Conservation (phyloP, 1,140 invertebrate species). For the Ylistrum balloti region DNA sequence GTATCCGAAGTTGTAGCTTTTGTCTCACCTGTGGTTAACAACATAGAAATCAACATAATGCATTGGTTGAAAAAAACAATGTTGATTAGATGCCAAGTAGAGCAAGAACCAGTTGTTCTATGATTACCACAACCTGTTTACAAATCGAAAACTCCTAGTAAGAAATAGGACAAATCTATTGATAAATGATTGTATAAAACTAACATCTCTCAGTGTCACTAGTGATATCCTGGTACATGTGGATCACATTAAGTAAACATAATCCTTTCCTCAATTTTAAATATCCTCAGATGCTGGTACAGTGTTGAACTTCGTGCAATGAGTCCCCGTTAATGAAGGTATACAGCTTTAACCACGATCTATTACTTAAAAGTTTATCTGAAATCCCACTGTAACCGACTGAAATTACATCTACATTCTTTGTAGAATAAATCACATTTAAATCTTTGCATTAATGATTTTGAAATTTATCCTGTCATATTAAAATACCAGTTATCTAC, state of each 20-base stretch:
- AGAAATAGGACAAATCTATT: not conserved
- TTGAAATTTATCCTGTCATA: slow-evolving; percentile 8
- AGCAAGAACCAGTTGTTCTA: not conserved
- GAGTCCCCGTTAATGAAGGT: not conserved
- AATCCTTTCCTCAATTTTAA: not conserved
- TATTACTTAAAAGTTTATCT: not conserved
- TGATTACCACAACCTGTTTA: not conserved
- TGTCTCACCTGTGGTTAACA: slow-evolving; percentile 3
- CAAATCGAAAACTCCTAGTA: not conserved
- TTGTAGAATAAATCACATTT: slow-evolving; percentile 9
- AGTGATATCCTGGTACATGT: not conserved
- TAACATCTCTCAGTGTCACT: not conserved
- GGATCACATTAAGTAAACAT: not conserved
- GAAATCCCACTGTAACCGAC: not conserved
- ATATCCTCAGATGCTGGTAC: not conserved
- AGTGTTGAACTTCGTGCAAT: not conserved
- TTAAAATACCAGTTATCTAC: not conserved
- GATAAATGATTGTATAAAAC: not conserved
- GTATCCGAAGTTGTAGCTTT: not conserved
- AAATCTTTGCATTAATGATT: slow-evolving; percentile 5
- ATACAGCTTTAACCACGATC: not conserved
- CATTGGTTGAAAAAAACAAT: not conserved
- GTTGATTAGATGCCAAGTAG: not conserved
- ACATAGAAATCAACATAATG: slow-evolving; percentile 13
- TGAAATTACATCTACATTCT: slow-evolving; percentile 18